These are phyloP conservation scores for Camptogramma bilineatum DNA, from an alignment of 2,888 invertebrate genomes.

Conservation along the genomic window DNA sequence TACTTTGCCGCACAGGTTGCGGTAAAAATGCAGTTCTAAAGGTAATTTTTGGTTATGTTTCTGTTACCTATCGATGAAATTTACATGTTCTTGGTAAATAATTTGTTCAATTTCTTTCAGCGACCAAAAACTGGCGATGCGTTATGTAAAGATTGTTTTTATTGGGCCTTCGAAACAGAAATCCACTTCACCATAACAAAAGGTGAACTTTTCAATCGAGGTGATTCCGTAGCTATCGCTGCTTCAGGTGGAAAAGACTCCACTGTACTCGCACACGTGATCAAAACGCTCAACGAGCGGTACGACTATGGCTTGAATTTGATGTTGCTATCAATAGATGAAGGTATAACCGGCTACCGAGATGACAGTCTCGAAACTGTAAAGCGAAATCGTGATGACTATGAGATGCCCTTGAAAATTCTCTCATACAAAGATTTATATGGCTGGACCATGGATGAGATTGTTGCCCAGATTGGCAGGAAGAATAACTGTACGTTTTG, in stretches of 20 bases:
- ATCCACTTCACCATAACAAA: constrained; percentile 95
- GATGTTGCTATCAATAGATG: constrained; percentile 97
- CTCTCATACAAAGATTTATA: constrained; percentile 98
- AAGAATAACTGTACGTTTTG: constrained; percentile 99
- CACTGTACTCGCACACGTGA: constrained; percentile 97
- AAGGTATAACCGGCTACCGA: constrained; percentile 98
- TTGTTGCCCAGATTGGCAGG: constrained; percentile 93
- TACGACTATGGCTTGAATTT: constrained; percentile 96
- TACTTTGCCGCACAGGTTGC: constrained; percentile 89
- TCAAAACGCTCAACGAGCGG: constrained; percentile 95
- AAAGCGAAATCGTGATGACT: constrained; percentile 96
- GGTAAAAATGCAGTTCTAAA: constrained; percentile 91
- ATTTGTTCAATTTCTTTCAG: constrained; percentile 69
- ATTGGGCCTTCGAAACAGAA: constrained; percentile 96
- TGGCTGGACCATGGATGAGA: constrained; percentile 99
- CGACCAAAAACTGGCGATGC: constrained; percentile 96
- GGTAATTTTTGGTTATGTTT: constrained; percentile 72
- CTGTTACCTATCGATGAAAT: constrained; percentile 7
- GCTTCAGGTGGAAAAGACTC: constrained; percentile 99
- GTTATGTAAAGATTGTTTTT: constrained; percentile 97
- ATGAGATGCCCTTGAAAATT: constrained; percentile 96
- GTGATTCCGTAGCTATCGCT: constrained; percentile 95
- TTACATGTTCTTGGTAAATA: background rate
- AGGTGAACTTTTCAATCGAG: constrained; percentile 92
- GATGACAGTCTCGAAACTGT: constrained; percentile 99